Base-by-base conservation (phyloP, 2,113 vertebrate genomes). In the Cochlearius cochlearius region DNA sequence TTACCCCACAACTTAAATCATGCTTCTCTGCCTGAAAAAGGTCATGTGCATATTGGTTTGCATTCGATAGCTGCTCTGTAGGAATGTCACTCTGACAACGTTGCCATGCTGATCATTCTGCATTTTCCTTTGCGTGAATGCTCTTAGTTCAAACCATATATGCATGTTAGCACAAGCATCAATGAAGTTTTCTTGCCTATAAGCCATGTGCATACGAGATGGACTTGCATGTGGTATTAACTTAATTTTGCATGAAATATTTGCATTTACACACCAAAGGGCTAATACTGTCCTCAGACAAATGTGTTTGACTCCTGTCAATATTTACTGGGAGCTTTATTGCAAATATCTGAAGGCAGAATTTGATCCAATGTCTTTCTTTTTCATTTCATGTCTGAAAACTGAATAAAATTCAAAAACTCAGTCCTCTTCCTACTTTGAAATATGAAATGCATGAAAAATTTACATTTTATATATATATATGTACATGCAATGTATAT, bases 171-270 rank as follows among this genome's bases (percentile, higher is more conserved):
- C 96, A 67, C 86, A 98, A 97, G 95, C 90, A 97, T 91, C 66
- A 63, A 79, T 90, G 67, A 96, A 91, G 69, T 93, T 89, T 82
- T 97, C 93, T 95, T 88, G 95, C 93, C 97, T 96, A 86, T 75
- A 93, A 96, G 95, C 97, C 97, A 97, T 97, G 94, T 98, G 97
- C 97, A 63, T 94, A 94, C 94, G 94, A 97, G 89, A 97, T 92
- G 67, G 43, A 96, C 58, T 98, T 98, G 98, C 98, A 98, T 98
- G 98, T 97, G 94, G 97, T 98, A 97, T 96, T 92, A 88, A 88
- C 89, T 97, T 98, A 93, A 96, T 96, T 98, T 98, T 99, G 99
- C 98, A 99, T 98, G 98, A 98, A 97, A 96, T 97, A 97, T 96
- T 97, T 98, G 97, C 98, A 97, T 98, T 98, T 98, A 95, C 77